Conservation (phyloP, 2,113 vertebrate species). For the Loxodonta africana region DNA sequence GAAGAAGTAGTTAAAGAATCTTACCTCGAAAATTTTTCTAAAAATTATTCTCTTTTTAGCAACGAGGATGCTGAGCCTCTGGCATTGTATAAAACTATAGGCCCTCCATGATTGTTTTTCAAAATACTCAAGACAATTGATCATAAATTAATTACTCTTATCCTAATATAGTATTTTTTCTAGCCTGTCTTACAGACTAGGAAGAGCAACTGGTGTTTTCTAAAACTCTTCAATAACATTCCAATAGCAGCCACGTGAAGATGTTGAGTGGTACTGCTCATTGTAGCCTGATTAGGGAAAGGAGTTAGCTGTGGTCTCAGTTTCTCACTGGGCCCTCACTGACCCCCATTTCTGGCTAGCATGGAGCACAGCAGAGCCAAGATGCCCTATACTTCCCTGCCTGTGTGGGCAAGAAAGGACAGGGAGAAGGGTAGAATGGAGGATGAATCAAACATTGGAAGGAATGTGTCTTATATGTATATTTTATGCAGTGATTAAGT, state of each 20-base stretch:
- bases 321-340: not conserved
- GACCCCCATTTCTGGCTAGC: not conserved
- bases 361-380: not conserved
- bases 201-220: not conserved
- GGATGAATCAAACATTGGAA: not conserved
- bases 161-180: not conserved
- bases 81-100: not conserved
- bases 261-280: not conserved
- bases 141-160: not conserved
- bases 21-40: not conserved
- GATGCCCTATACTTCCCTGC: not conserved
- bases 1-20: conserved; percentile 21
- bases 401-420: not conserved
- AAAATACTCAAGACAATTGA: not conserved
- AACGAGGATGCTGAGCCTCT: not conserved
- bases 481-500: not conserved
- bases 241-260: not conserved
- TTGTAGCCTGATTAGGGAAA: not conserved
- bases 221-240: not conserved
- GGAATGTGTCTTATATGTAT: not conserved
- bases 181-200: not conserved
- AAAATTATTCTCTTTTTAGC: not conserved
- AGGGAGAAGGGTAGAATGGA: not conserved
- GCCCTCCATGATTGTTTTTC: not conserved
- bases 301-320: not conserved